Conservation (phyloP, 2,888 invertebrate genomes). For the Fabriciana adippe region DNA sequence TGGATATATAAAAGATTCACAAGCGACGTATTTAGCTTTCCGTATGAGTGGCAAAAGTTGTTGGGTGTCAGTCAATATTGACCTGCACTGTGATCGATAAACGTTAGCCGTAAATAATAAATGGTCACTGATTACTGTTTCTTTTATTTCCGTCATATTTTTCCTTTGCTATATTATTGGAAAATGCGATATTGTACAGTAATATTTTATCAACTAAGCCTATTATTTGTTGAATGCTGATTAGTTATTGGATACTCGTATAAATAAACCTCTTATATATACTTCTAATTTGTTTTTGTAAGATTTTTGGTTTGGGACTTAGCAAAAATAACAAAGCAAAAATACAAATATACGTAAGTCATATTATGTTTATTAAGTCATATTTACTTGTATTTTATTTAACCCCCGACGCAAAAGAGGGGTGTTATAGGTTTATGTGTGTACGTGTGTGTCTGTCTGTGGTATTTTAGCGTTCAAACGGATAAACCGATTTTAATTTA, state of each 20-base stretch:
- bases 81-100: slow-evolving; percentile 24
- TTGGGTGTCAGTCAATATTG: slow-evolving; percentile 35
- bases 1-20: not conserved
- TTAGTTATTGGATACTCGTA: slow-evolving; percentile 10
- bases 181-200: slow-evolving; percentile 17
- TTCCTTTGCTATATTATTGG: slow-evolving; percentile 21
- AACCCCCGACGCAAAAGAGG: too few relatives aligned
- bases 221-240: slow-evolving; percentile 18
- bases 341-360: too few relatives aligned
- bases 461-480: too few relatives aligned
- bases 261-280: slow-evolving; percentile 1
- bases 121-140: slow-evolving; percentile 26
- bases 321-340: too few relatives aligned
- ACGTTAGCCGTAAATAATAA: slow-evolving; percentile 30
- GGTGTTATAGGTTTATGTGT: too few relatives aligned
- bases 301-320: too few relatives aligned
- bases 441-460: too few relatives aligned
- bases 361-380: too few relatives aligned
- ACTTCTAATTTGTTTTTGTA: not conserved
- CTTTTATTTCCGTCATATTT: slow-evolving; percentile 26
- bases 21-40: slow-evolving; percentile 9
- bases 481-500: too few relatives aligned
- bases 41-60: slow-evolving; percentile 33
- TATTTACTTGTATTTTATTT: too few relatives aligned
- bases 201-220: slow-evolving; percentile 27